A percentile compares a stretch with the other conserved stretches of the same genome.
Conservation (phyloP, 2,888 invertebrate species). For the Heliconius aoede region DNA sequence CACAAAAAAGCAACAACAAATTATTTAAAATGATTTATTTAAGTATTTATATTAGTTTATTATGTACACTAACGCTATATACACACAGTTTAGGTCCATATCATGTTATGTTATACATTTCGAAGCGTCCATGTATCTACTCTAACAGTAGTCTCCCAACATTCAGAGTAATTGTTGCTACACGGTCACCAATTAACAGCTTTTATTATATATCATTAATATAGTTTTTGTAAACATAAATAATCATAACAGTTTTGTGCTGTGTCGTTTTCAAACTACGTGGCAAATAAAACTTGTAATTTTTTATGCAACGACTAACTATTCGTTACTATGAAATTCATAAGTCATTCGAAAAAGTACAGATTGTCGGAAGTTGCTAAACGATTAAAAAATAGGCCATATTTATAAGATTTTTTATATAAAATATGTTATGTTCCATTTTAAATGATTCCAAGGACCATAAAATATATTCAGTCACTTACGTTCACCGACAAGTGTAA, state of each 20-base stretch:
- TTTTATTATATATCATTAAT: no score
- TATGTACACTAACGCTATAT: constrained; percentile 79
- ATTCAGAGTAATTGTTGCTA: not conserved
- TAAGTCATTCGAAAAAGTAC: no score
- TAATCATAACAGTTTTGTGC: not conserved
- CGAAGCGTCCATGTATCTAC: constrained; percentile 54
- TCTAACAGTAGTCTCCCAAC: constrained; percentile 30
- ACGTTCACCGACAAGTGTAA: no score
- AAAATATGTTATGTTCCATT: no score
- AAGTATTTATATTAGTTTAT: constrained; percentile 57
- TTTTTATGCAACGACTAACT: no score
- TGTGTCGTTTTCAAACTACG: not conserved
- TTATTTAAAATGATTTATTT: constrained; percentile 49
- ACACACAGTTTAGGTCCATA: constrained; percentile 78
- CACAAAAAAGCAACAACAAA: not conserved
- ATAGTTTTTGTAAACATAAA: not conserved
- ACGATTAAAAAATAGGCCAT: not conserved
- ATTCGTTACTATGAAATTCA: no score
- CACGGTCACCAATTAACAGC: constrained; percentile 4
- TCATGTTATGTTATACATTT: constrained; percentile 48
- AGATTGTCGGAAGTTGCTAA: not conserved
- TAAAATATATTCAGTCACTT: no score
- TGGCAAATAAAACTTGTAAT: no score
- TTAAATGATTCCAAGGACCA: no score
- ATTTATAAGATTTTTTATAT: not conserved